phyloP scores from a whole-genome alignment of 2,888 invertebrate genomes.

The Tortricodes alternella region DNA sequence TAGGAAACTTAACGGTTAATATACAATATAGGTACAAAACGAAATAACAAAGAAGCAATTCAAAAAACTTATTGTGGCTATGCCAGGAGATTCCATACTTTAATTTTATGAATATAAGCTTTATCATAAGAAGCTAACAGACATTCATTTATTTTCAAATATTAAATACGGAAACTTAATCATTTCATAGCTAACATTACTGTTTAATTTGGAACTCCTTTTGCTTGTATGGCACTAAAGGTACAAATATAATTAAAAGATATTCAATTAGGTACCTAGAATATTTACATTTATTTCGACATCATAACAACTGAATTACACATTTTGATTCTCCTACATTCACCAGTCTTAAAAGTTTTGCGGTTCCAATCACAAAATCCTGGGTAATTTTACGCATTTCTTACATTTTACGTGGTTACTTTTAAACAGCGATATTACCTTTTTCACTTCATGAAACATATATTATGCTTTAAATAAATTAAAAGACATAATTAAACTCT shows the following conservation, averaged over 20 bases:
- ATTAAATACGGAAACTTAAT: constrained; percentile 29
- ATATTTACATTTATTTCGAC: constrained; percentile 55
- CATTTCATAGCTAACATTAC: constrained; percentile 43
- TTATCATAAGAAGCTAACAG: constrained; percentile 6
- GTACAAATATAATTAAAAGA: constrained; percentile 34
- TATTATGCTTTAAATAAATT: background rate
- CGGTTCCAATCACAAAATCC: constrained; percentile 8
- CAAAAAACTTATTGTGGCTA: constrained; percentile 43
- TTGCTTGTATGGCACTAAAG: constrained; percentile 34
- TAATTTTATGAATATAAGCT: constrained; percentile 14
- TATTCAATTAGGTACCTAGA: constrained; percentile 33
- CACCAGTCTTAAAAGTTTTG: constrained; percentile 49
- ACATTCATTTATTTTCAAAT: constrained; percentile 3
- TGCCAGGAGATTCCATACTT: constrained; percentile 38
- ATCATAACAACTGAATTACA: constrained; percentile 43
- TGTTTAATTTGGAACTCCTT: constrained; percentile 26
- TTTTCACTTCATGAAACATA: background rate
- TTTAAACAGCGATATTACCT: background rate
- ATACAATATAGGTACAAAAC: constrained; percentile 69
- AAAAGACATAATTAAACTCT: background rate
- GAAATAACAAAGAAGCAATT: constrained; percentile 62
- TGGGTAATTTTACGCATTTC: background rate
- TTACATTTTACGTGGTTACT: background rate
- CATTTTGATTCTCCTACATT: constrained; percentile 32
- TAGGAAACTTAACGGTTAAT: constrained; percentile 75